Conservation (phyloP, 2,888 invertebrate species). For the Acronicta aceris region DNA sequence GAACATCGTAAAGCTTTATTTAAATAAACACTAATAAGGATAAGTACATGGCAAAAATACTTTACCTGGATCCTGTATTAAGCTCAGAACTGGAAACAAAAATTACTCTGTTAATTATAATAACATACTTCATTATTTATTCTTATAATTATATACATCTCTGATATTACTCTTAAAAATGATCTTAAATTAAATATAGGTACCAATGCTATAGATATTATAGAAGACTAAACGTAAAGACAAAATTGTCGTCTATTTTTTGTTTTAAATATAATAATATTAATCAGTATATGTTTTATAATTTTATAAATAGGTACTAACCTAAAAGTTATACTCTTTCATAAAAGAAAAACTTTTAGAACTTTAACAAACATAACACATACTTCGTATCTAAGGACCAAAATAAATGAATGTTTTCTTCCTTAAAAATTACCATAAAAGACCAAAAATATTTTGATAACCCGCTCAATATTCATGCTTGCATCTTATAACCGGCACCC, state of each 20-base stretch:
- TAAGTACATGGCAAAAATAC: conserved; percentile 44
- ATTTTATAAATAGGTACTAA: accelerated
- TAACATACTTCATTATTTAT: not conserved
- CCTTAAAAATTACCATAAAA: conserved; percentile 8
- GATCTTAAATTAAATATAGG: too few relatives aligned
- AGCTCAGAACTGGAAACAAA: conserved; percentile 58
- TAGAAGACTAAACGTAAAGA: too few relatives aligned
- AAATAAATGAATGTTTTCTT: conserved; percentile 3
- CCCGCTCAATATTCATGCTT: conserved; percentile 39
- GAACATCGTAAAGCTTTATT: not conserved
- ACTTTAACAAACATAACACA: not conserved
- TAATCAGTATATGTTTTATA: too few relatives aligned
- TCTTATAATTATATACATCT: too few relatives aligned
- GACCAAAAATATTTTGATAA: conserved; percentile 11
- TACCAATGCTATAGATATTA: too few relatives aligned
- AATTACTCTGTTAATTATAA: conserved; percentile 36
- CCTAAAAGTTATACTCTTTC: not conserved
- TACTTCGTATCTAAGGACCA: not conserved
- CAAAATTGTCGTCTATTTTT: not conserved
- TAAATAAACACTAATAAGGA: conserved; percentile 4
- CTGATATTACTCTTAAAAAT: too few relatives aligned
- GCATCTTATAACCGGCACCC: conserved; percentile 55
- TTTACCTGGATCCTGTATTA: conserved; percentile 55
- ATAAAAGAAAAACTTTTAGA: not conserved
- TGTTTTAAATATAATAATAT: not conserved